Evolutionary conservation across 2,888 invertebrate species (phyloP).

Genomic region (Dorcus parallelipipedus): DNA sequence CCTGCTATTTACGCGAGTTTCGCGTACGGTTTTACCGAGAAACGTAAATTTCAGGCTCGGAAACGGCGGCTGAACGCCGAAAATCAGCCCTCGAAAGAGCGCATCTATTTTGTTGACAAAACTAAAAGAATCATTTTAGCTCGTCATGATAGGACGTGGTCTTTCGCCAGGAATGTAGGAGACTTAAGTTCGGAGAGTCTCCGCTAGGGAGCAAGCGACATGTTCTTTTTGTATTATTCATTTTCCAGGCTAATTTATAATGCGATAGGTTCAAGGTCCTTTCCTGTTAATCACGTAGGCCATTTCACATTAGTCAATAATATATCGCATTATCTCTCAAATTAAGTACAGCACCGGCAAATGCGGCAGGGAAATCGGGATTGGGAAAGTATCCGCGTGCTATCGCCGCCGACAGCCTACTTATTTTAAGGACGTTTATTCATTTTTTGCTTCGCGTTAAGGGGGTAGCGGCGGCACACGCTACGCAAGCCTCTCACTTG

Average conservation of each 20-base stretch:
- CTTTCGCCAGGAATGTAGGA: slow-evolving; percentile 47
- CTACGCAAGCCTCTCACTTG: no score
- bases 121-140: slow-evolving; percentile 46
- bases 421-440: no score
- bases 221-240: slow-evolving; percentile 39
- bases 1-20: slow-evolving; percentile 14
- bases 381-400: no score
- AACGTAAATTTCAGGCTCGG: neutral
- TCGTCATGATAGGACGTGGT: slow-evolving; percentile 44
- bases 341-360: neutral
- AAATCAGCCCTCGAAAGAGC: slow-evolving; percentile 10
- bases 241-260: slow-evolving; percentile 43
- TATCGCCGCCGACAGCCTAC: no score
- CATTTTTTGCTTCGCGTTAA: no score
- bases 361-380: neutral
- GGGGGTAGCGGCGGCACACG: no score
- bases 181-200: slow-evolving; percentile 37
- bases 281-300: slow-evolving; percentile 12
- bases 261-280: slow-evolving; percentile 40
- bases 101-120: slow-evolving; percentile 26
- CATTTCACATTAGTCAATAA: neutral
- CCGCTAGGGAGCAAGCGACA: slow-evolving; percentile 42
- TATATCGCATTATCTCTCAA: neutral
- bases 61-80: neutral
- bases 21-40: neutral